Conservation (phyloP, 2,888 invertebrate species). For the Microplitis deprimator region DNA sequence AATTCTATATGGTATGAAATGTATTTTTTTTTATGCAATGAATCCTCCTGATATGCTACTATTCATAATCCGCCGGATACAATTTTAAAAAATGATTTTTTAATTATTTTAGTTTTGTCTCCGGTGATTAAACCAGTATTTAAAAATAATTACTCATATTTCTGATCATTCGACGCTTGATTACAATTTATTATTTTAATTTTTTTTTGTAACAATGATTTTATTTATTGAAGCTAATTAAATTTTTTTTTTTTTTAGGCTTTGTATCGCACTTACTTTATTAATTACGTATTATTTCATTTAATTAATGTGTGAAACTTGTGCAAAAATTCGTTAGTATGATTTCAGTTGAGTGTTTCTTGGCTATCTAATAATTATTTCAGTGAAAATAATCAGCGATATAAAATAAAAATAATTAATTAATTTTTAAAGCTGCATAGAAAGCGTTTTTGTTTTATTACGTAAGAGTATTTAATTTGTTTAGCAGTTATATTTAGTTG, state of each 20-base stretch:
- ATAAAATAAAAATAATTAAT: neutral
- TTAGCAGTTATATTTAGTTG: conserved; percentile 37
- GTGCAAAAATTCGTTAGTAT: conserved; percentile 10
- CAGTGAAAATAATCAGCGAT: neutral
- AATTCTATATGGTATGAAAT: conserved; percentile 17
- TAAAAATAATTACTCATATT: neutral
- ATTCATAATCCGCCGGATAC: conserved; percentile 37
- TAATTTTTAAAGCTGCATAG: conserved; percentile 7
- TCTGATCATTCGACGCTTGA: neutral
- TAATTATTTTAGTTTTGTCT: conserved; percentile 14
- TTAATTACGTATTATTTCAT: neutral
- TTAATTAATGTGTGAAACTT: conserved; percentile 1
- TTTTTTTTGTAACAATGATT: neutral
- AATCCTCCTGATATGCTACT: conserved; percentile 48
- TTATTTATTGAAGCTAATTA: conserved; percentile 6
- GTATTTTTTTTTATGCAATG: conserved; percentile 31
- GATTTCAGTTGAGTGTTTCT: neutral
- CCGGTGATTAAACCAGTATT: neutral
- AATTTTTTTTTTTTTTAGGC: neutral
- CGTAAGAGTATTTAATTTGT: conserved; percentile 2
- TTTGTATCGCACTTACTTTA: neutral
- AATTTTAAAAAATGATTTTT: conserved; percentile 6
- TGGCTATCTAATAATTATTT: neutral
- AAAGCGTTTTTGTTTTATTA: conserved; percentile 19
- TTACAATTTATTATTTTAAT: neutral